These are phyloP conservation scores for Catalaphyllia jardinei DNA, from an alignment of 64 coral and sea anemone species.

Conservation along the genomic window DNA sequence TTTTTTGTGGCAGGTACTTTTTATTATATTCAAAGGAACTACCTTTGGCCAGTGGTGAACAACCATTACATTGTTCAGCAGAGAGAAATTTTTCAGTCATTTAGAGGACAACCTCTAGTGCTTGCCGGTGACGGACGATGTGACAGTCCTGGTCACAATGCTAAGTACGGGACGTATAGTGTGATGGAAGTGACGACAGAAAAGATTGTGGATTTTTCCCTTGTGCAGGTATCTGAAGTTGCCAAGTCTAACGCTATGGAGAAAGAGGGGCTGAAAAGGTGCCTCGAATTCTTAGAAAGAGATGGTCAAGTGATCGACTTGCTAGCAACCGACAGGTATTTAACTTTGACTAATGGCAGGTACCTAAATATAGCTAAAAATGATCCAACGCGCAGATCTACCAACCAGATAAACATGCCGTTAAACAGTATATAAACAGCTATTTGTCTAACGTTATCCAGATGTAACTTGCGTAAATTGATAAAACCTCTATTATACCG, in stretches of 20 bases:
- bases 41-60: constrained; percentile 15
- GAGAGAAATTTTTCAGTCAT: constrained; percentile 6
- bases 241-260: neutral
- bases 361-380: neutral
- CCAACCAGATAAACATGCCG: no score
- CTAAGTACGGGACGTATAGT: constrained; percentile 22
- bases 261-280: neutral
- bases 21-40: constrained; percentile 12
- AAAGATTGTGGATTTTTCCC: constrained; percentile 10
- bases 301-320: no score
- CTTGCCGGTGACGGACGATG: neutral
- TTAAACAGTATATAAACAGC: no score
- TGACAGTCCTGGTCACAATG: constrained; percentile 25
- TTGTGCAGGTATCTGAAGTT: constrained; percentile 21
- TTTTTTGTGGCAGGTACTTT: no score
- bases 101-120: neutral
- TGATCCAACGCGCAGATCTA: no score
- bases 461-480: no score
- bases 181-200: constrained; percentile 15
- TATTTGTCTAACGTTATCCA: no score
- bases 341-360: neutral
- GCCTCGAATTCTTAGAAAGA: neutral
- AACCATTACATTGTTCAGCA: neutral
- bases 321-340: constrained; percentile 17
- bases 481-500: no score